A percentile compares a stretch with the other conserved stretches of the same genome.
phyloP scores from a whole-genome alignment of 1,140 invertebrate genomes.

The Leptopilina clavipes region DNA sequence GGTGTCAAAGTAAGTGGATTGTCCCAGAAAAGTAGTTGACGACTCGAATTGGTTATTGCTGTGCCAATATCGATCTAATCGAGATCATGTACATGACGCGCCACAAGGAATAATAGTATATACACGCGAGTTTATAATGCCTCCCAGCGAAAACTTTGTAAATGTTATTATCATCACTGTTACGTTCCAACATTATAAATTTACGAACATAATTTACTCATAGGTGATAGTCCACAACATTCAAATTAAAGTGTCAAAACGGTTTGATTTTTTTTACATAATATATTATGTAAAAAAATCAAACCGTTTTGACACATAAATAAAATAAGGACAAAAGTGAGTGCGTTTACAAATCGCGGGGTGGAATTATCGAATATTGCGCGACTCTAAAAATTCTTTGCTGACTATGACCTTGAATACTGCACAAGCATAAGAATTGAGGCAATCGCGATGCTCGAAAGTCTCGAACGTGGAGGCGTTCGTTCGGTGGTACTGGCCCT shows the following conservation, averaged over 20 bases:
- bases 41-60: conserved; percentile 16
- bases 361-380: not conserved
- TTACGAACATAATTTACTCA: not conserved
- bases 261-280: too few relatives aligned
- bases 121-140: not conserved
- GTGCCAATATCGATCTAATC: conserved; percentile 34
- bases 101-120: conserved; percentile 25
- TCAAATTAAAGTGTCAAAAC: too few relatives aligned
- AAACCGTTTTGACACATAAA: too few relatives aligned
- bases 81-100: not conserved
- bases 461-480: conserved; percentile 69
- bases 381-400: conserved; percentile 37
- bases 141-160: not conserved
- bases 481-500: conserved; percentile 74
- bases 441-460: conserved; percentile 60
- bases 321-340: too few relatives aligned
- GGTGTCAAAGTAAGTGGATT: conserved; percentile 35
- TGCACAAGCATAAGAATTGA: conserved; percentile 54
- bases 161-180: not conserved
- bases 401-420: conserved; percentile 58
- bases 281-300: too few relatives aligned
- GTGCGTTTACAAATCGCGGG: too few relatives aligned
- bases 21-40: conserved; percentile 38
- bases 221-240: not conserved
- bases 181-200: not conserved